These are phyloP conservation scores for Penaeus vannamei DNA, from an alignment of 1,140 invertebrate genomes.

Conservation along the genomic window DNA sequence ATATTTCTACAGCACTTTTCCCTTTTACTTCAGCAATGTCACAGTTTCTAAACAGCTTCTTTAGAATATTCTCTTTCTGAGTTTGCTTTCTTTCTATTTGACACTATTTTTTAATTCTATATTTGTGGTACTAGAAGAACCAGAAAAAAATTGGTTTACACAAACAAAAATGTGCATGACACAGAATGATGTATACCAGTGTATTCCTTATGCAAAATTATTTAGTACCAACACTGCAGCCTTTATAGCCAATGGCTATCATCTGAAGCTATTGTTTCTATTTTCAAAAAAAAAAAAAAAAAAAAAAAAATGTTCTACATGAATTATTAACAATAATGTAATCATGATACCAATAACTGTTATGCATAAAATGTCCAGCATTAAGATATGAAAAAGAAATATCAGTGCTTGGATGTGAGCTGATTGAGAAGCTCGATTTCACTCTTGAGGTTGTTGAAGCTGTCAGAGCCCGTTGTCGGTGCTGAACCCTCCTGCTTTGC, in stretches of 20 bases:
- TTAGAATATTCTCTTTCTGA: too few species aligned
- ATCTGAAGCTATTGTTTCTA: neutral
- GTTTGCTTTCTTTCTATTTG: too few species aligned
- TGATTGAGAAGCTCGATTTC: slow-evolving; percentile 71
- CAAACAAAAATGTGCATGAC: too few species aligned
- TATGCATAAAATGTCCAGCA: neutral
- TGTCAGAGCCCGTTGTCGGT: slow-evolving; percentile 74
- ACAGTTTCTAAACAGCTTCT: too few species aligned
- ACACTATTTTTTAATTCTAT: too few species aligned
- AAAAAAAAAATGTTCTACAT: neutral
- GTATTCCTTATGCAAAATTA: too few species aligned
- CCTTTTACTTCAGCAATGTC: too few species aligned
- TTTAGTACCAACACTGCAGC: neutral
- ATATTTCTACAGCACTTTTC: too few species aligned
- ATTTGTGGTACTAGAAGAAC: too few species aligned
- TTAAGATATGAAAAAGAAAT: slow-evolving; percentile 72
- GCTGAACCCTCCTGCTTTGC: slow-evolving; percentile 63
- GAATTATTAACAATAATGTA: neutral
- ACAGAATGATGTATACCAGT: too few species aligned
- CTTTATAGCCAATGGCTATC: neutral
- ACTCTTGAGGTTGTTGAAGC: slow-evolving; percentile 69
- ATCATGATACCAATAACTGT: neutral
- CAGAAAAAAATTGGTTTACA: too few species aligned
- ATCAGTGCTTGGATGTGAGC: slow-evolving; percentile 72
- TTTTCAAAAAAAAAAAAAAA: slow-evolving; percentile 9